Base-by-base conservation (phyloP, 2,888 invertebrate species). In the Cantharis flavilabris region DNA sequence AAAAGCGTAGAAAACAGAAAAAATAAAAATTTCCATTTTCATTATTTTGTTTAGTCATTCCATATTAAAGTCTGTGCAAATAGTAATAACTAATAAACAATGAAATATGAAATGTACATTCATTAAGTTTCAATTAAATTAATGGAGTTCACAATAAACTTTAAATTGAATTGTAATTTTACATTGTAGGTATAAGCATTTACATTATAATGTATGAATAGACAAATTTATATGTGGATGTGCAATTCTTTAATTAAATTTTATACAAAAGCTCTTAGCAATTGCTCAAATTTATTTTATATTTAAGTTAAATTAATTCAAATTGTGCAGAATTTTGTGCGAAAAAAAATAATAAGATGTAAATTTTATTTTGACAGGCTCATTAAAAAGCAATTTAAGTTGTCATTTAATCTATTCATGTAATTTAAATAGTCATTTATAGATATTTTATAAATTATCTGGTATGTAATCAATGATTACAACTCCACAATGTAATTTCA, bases 391-490 rank as follows among this genome's bases (percentile, higher is more conserved):
- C 65, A 67, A 67, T 67, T 23, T 23, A 23, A 67, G 14, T 18
- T 67, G 20, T 67, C 16, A 26, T 67, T 67, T 67, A 23, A 67
- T 67, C 26, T 67, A 67, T 67, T 67, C 65, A 67, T 67, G 23
- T 67, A 67, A 67, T 67, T 67, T 18, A 67, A 67, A 67, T 67
- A 67, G 23, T 67, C 20, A 67, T 67, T 67, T 67, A 67, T 23
- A 67, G 23, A 67, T 23, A 67, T 67, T 67, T 67, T 67, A 67
- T 67, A 67, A 67, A 67, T 67, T 67, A 67, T 67, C 65, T 26
- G 65, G 26, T 67, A 67, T 23, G 65, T 67, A 67, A 67, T 67
- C 65, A 67, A 23, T 67, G 65, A 67, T 67, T 67, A 67, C 26
- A 67, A 26, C 26, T 67, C 26, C 26, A 67, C 65, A 23, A 26